A percentile compares a stretch with the other conserved stretches of the same genome.
Conservation (phyloP, 1,140 invertebrate genomes). For the Drosophila equinoxialis region DNA sequence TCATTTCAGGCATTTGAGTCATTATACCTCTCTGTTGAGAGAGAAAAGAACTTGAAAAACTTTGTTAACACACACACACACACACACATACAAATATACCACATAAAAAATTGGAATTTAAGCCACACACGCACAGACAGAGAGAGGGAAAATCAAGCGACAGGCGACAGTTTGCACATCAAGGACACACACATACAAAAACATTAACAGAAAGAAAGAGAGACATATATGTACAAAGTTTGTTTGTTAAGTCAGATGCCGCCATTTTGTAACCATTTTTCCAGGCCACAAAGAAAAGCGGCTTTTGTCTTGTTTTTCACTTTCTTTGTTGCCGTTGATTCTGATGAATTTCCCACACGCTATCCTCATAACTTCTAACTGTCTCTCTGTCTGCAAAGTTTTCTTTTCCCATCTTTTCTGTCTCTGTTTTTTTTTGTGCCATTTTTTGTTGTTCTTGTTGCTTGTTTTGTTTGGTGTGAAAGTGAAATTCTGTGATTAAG, state of each 20-base stretch:
- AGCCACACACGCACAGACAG: conserved; percentile 52
- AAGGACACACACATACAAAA: conserved; percentile 41
- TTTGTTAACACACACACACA: conserved; percentile 47
- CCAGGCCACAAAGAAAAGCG: conserved; percentile 64
- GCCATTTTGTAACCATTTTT: conserved; percentile 75
- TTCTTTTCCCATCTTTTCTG: conserved; percentile 6
- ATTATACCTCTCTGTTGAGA: conserved; percentile 38
- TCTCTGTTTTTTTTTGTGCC: not conserved
- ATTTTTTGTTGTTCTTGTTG: not conserved
- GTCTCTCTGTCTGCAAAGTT: conserved; percentile 59
- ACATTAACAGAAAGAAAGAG: not conserved
- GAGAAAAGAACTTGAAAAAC: conserved; percentile 51
- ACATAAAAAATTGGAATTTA: conserved; percentile 66
- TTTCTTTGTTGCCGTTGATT: conserved; percentile 47
- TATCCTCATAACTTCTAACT: conserved; percentile 11
- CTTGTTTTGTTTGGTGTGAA: not conserved
- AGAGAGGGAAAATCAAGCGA: conserved; percentile 34
- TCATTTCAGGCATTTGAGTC: conserved; percentile 20
- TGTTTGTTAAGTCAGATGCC: conserved; percentile 67
- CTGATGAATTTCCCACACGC: conserved; percentile 66
- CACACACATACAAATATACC: not conserved
- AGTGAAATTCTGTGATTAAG: conserved; percentile 10
- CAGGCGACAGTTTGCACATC: conserved; percentile 66
- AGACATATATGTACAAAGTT: conserved; percentile 4
- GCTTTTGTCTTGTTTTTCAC: conserved; percentile 34